Evolutionary conservation across 2,888 invertebrate species (phyloP).

Genomic region (Chironomus tentans): DNA sequence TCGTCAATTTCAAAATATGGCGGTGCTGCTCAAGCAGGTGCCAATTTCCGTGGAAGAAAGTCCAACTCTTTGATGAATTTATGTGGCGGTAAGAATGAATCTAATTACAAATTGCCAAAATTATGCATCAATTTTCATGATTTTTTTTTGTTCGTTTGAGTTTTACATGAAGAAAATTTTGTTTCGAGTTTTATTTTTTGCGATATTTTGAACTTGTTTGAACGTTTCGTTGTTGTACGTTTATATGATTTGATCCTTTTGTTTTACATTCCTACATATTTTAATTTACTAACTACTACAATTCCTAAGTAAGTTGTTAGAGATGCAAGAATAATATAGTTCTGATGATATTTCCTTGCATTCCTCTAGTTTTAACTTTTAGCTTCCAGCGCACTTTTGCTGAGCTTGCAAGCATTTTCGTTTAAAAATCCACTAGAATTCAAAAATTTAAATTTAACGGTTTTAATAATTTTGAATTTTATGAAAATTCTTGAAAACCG

Average conservation of each 20-base stretch:
- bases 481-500: too few relatives aligned
- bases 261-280: too few relatives aligned
- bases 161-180: not conserved
- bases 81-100: slow-evolving; percentile 80
- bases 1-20: slow-evolving; percentile 78
- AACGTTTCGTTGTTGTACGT: not conserved
- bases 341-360: too few relatives aligned
- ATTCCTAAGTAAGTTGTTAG: too few relatives aligned
- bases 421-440: too few relatives aligned
- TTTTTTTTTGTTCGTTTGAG: not conserved
- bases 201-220: not conserved
- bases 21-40: slow-evolving; percentile 49
- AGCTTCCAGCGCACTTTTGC: too few relatives aligned
- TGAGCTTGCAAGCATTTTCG: too few relatives aligned
- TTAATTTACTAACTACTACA: too few relatives aligned
- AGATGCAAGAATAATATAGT: too few relatives aligned
- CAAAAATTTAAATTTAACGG: too few relatives aligned
- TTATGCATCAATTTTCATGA: not conserved
- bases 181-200: not conserved
- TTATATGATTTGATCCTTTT: slow-evolving; percentile 28
- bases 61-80: slow-evolving; percentile 93
- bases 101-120: not conserved
- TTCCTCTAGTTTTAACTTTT: too few relatives aligned
- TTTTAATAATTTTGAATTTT: too few relatives aligned
- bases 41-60: slow-evolving; percentile 85